Evolutionary conservation across 2,797 vertebrate genomes (phyloP).

Genomic region (Anableps anableps): DNA sequence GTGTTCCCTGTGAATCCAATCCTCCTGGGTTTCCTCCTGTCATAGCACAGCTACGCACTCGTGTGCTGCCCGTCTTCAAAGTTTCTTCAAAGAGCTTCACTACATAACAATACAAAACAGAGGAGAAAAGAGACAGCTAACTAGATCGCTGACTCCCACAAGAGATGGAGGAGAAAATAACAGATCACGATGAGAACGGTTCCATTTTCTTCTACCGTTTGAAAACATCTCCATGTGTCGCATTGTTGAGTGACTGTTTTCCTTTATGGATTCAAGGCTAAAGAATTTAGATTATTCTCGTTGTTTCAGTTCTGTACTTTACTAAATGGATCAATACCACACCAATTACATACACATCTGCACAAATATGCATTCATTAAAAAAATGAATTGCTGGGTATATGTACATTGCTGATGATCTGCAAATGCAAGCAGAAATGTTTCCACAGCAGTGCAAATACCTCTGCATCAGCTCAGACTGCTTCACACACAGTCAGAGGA

Average conservation of each 20-base stretch:
- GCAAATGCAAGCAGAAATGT: slow-evolving; percentile 17
- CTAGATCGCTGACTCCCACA: slow-evolving; percentile 25
- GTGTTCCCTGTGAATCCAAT: not conserved
- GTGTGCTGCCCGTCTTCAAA: slow-evolving; percentile 27
- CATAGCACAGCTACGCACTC: slow-evolving; percentile 25
- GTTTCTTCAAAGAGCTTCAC: slow-evolving; percentile 36
- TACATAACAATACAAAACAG: slow-evolving; percentile 14
- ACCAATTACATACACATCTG: not conserved
- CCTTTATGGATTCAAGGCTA: not conserved
- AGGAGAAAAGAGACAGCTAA: slow-evolving; percentile 17
- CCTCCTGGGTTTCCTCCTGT: slow-evolving; percentile 6
- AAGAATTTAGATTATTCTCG: not conserved
- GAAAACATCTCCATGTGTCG: not conserved
- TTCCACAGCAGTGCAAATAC: slow-evolving; percentile 8
- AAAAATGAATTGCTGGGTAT: not conserved
- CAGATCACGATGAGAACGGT: not conserved
- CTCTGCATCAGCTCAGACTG: slow-evolving; percentile 10
- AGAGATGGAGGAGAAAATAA: slow-evolving; percentile 4
- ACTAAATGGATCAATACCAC: slow-evolving; percentile 1
- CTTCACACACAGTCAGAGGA: slow-evolving; percentile 21
- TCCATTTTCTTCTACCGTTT: not conserved
- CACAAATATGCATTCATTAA: not conserved
- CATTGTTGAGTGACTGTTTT: not conserved
- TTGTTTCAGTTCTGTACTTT: not conserved
- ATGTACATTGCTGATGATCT: not conserved